phyloP scores from a whole-genome alignment of 2,888 invertebrate genomes.

The Mythimna pallens region DNA sequence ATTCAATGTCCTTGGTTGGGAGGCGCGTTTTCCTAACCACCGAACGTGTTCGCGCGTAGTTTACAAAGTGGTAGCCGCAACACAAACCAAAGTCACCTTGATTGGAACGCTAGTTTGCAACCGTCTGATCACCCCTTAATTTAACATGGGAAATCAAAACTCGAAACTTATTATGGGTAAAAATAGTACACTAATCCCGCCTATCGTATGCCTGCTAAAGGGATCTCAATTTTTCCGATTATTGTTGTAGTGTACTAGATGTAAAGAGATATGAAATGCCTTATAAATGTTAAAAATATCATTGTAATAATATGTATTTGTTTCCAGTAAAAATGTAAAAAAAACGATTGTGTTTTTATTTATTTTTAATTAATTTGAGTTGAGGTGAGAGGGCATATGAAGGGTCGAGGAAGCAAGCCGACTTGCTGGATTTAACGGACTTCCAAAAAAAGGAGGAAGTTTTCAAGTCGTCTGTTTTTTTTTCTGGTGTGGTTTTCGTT shows the following conservation, averaged over 20 bases:
- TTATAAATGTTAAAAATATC: conserved; percentile 71
- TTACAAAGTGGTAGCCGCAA: too few species aligned
- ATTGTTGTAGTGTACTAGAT: conserved; percentile 59
- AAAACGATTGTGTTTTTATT: conserved; percentile 27
- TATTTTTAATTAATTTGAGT: background rate
- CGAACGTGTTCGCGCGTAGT: too few species aligned
- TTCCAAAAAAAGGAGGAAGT: too few species aligned
- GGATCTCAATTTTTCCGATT: conserved; percentile 56
- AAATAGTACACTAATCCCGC: conserved; percentile 51
- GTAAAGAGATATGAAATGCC: conserved; percentile 69
- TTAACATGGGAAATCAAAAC: background rate
- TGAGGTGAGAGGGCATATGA: too few species aligned
- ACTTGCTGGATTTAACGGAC: too few species aligned
- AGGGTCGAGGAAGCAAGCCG: too few species aligned
- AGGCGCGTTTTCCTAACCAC: too few species aligned
- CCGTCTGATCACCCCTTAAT: background rate
- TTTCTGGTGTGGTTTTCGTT: too few species aligned
- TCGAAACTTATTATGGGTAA: conserved; percentile 10
- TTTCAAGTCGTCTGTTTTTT: too few species aligned
- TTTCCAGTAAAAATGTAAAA: conserved; percentile 69
- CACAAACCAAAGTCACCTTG: too few species aligned
- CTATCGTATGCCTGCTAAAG: conserved; percentile 54
- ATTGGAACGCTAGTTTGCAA: too few species aligned
- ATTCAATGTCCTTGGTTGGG: too few species aligned
- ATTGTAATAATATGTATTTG: conserved; percentile 71